Conservation (phyloP, 2,888 invertebrate species). For the Gryllus longicercus region DNA sequence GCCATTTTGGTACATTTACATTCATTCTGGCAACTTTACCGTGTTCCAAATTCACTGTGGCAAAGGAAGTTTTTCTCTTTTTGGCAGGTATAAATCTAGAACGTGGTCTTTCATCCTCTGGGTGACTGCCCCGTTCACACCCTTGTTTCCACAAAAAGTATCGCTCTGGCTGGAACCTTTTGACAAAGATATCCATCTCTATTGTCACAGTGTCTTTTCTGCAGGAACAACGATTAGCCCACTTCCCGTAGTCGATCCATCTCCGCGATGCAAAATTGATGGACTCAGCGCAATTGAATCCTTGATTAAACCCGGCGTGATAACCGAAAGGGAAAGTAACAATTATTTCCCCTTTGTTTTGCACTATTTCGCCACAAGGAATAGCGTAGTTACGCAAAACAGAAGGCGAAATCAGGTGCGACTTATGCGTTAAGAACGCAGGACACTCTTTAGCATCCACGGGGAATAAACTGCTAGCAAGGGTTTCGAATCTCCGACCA, state of each 20-base stretch:
- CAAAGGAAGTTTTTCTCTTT: too few species aligned
- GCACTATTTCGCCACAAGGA: slow-evolving; percentile 93
- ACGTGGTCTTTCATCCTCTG: too few species aligned
- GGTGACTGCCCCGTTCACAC: too few species aligned
- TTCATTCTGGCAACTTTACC: too few species aligned
- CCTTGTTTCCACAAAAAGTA: slow-evolving; percentile 73
- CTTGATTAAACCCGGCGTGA: slow-evolving; percentile 97
- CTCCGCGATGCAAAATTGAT: slow-evolving; percentile 97
- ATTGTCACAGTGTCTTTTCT: slow-evolving; percentile 94
- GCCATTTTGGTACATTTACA: too few species aligned
- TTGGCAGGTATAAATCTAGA: too few species aligned
- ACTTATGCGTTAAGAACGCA: slow-evolving; percentile 95
- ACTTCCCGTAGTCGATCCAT: slow-evolving; percentile 98
- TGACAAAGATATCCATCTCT: slow-evolving; percentile 96
- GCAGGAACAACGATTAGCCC: slow-evolving; percentile 80
- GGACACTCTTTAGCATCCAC: slow-evolving; percentile 78
- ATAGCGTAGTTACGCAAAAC: slow-evolving; percentile 90
- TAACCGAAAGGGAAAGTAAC: slow-evolving; percentile 99
- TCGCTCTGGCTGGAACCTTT: slow-evolving; percentile 79
- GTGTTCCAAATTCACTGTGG: too few species aligned
- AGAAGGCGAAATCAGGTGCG: slow-evolving; percentile 95
- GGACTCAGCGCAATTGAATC: slow-evolving; percentile 97
- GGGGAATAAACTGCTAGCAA: slow-evolving; percentile 89
- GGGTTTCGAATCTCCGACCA: slow-evolving; percentile 85
- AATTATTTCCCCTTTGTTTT: slow-evolving; percentile 93